Evolutionary conservation across 2,113 vertebrate genomes (phyloP).

Genomic region (Spea bombifrons): DNA sequence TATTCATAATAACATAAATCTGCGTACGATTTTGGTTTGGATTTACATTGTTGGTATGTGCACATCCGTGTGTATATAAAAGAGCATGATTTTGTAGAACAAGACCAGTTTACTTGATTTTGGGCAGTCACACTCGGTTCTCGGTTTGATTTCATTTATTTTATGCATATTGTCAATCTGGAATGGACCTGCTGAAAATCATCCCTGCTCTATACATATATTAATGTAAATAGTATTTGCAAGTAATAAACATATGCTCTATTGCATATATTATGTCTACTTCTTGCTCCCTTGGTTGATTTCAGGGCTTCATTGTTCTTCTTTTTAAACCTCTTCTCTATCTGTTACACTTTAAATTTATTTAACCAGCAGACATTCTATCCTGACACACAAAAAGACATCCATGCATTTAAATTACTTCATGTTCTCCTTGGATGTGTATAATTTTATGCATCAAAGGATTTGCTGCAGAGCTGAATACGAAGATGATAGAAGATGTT

Average conservation of each 20-base stretch:
- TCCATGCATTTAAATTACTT: constrained; percentile 43
- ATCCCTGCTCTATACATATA: no score
- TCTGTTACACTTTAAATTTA: constrained; percentile 19
- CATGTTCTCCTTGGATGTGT: constrained; percentile 35
- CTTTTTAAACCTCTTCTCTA: constrained; percentile 6
- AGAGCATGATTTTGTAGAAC: no score
- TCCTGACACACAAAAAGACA: constrained; percentile 37
- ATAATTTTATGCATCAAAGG: constrained; percentile 40
- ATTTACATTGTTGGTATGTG: no score
- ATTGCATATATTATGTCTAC: neutral
- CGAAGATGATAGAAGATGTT: constrained; percentile 16
- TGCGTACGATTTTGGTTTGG: no score
- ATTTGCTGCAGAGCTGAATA: constrained; percentile 26
- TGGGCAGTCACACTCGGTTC: no score
- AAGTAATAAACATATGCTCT: neutral
- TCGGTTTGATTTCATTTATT: no score
- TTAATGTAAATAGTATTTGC: neutral
- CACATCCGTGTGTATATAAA: no score
- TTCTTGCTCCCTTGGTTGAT: constrained; percentile 10
- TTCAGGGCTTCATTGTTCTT: neutral
- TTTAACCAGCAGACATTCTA: constrained; percentile 29
- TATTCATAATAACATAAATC: no score
- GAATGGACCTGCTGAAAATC: no score
- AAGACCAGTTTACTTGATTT: no score
- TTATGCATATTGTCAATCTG: no score